A percentile compares a stretch with the other conserved stretches of the same genome.
phyloP scores from a whole-genome alignment of 2,888 invertebrate genomes.

The Thecophora atra region DNA sequence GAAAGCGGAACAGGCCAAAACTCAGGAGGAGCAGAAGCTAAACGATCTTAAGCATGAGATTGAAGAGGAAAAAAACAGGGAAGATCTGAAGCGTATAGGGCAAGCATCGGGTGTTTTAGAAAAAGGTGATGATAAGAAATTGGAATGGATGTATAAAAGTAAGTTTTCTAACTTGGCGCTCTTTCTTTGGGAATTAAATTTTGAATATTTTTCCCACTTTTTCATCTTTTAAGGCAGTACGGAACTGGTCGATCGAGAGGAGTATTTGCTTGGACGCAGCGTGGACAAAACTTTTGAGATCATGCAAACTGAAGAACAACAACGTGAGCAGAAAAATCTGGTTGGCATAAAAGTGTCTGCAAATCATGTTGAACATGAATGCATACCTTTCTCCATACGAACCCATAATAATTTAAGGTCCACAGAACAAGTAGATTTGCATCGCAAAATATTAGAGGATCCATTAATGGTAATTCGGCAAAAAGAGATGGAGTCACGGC shows the following conservation, averaged over 20 bases:
- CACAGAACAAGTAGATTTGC: constrained; percentile 82
- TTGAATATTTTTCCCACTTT: not conserved
- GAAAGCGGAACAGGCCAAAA: constrained; percentile 79
- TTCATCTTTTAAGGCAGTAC: constrained; percentile 51
- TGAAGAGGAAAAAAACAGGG: constrained; percentile 73
- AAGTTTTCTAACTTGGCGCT: constrained; percentile 36
- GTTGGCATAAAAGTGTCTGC: constrained; percentile 67
- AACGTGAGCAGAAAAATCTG: constrained; percentile 52
- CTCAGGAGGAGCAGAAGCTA: constrained; percentile 75
- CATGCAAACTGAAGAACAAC: constrained; percentile 70
- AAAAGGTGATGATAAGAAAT: constrained; percentile 68
- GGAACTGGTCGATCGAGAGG: constrained; percentile 76
- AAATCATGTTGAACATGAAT: constrained; percentile 78
- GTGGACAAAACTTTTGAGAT: constrained; percentile 81
- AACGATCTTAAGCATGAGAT: constrained; percentile 75
- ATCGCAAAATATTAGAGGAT: constrained; percentile 91
- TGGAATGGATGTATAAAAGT: constrained; percentile 91
- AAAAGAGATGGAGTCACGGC: constrained; percentile 86
- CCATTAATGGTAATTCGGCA: constrained; percentile 90
- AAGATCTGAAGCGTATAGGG: constrained; percentile 73
- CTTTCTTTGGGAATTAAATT: not conserved
- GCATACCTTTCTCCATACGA: constrained; percentile 79
- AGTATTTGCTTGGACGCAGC: constrained; percentile 83
- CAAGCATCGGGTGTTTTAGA: constrained; percentile 68
- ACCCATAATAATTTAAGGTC: constrained; percentile 66